Base-by-base conservation (phyloP, 2,888 invertebrate species). In the Myathropa florea region DNA sequence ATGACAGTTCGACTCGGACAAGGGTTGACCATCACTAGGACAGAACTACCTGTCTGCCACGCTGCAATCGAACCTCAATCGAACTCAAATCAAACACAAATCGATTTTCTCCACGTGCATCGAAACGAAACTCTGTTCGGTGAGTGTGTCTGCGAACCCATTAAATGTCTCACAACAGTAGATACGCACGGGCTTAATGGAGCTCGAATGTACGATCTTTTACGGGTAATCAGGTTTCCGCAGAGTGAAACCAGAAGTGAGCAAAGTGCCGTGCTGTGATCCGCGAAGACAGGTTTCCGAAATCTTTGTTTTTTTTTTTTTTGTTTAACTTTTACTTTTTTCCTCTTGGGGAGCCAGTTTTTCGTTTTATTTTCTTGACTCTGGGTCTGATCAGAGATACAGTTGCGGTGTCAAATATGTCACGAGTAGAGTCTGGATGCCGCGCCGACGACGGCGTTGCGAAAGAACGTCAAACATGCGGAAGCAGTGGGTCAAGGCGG, bases 291-390 rank as follows among this genome's bases (percentile, higher is more conserved):
- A 21, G 46, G 75, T 75, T 75, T 67, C 64, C 26, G 64, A 65
- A 75, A 46, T 59, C 26, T 39, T 76, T 65, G 26, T 26, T 39
- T 28, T 28, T 61, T 61, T 68, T 67, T 30, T 67, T 18, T 39
- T 46, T 6, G 60, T 24, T 65, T 73, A 53, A 68, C 80, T 80
- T 67, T 80, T 80, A 80, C 80, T 80, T 80, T 80, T 80, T 80
- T 67, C 36, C 23, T 30, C 7, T 23, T 12, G 10, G 6, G 68
- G 68, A 68, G 68, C 72, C 26, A 67, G 80, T 73, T 80, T 73
- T 46, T 75, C 33, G 71, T 79, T 46, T 71, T 73, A 24, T 71
- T 77, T 64, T 79, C 28, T 77, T 12, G 36, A 33, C 12, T 33
- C 33, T 7, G 24, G 30, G 26, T 55, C 39, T n/a, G 39, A 26